Evolutionary conservation across 2,113 vertebrate genomes (phyloP).

Genomic region (Delphinus delphis): DNA sequence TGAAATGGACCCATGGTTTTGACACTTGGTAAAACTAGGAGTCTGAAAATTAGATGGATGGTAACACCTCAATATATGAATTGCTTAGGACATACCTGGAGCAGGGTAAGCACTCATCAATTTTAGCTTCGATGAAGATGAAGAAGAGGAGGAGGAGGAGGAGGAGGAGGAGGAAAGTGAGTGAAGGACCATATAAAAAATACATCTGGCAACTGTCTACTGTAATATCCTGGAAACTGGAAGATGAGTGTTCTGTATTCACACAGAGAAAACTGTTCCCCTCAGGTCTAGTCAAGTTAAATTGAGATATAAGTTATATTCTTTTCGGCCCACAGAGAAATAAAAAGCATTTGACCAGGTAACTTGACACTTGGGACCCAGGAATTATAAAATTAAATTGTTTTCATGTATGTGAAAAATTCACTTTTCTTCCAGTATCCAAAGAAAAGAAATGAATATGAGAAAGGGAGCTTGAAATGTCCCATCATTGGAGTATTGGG

Average conservation of each 20-base stretch:
- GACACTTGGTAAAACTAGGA: neutral
- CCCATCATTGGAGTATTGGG: neutral
- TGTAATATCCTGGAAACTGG: neutral
- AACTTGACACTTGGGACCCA: neutral
- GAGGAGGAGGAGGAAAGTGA: neutral
- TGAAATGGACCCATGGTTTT: neutral
- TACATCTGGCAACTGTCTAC: neutral
- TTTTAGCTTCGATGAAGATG: neutral
- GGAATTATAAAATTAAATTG: slow-evolving; percentile 27
- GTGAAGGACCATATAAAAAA: neutral
- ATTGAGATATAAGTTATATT: neutral
- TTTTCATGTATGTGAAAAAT: slow-evolving; percentile 36
- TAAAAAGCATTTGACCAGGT: slow-evolving; percentile 11
- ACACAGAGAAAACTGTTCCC: neutral
- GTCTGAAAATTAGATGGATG: neutral
- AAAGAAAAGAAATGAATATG: neutral
- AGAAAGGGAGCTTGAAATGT: neutral
- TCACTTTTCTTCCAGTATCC: neutral
- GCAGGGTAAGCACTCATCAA: neutral
- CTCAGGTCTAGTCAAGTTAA: neutral
- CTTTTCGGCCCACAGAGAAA: neutral
- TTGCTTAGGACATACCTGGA: neutral
- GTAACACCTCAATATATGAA: neutral
- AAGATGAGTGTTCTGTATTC: neutral
- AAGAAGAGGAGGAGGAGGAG: neutral